These are phyloP conservation scores for Rhingia rostrata DNA, from an alignment of 2,888 invertebrate species.

Conservation along the genomic window DNA sequence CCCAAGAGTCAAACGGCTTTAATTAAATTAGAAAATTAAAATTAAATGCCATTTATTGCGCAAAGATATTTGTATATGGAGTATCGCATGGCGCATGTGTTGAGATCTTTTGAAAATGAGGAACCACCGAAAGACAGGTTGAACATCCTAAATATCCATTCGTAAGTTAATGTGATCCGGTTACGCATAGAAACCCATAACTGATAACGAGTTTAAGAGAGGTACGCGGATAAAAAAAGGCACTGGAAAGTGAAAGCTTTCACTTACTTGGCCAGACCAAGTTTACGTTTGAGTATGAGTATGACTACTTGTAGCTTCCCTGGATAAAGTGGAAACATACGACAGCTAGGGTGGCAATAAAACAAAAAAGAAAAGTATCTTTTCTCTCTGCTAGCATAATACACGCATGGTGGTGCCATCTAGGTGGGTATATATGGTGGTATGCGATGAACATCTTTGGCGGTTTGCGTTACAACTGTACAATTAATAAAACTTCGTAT, in stretches of 20 bases:
- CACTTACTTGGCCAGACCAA: constrained; percentile 50
- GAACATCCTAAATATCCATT: constrained; percentile 3
- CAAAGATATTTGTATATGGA: background rate
- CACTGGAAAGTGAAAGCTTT: constrained; percentile 68
- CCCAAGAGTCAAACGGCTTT: background rate
- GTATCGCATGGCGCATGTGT: too few species aligned
- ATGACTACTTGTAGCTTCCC: background rate
- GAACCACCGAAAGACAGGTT: constrained; percentile 16
- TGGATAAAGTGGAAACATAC: background rate
- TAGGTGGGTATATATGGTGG: background rate
- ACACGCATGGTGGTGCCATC: constrained; percentile 19
- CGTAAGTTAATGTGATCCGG: constrained; percentile 2
- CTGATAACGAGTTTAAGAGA: constrained; percentile 37
- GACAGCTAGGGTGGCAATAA: constrained; percentile 29
- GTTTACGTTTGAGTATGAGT: background rate
- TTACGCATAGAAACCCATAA: constrained; percentile 33
- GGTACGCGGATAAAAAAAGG: constrained; percentile 1
- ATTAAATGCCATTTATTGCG: too few species aligned
- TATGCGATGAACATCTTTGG: constrained; percentile 39
- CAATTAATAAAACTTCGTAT: constrained; percentile 50
- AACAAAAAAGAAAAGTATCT: constrained; percentile 43
- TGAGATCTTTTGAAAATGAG: constrained; percentile 9
- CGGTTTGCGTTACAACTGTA: constrained; percentile 13
- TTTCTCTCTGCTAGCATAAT: constrained; percentile 10
- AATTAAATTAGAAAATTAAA: constrained; percentile 25